phyloP scores from a whole-genome alignment of 2,888 invertebrate genomes.

The Halictus ligatus region DNA sequence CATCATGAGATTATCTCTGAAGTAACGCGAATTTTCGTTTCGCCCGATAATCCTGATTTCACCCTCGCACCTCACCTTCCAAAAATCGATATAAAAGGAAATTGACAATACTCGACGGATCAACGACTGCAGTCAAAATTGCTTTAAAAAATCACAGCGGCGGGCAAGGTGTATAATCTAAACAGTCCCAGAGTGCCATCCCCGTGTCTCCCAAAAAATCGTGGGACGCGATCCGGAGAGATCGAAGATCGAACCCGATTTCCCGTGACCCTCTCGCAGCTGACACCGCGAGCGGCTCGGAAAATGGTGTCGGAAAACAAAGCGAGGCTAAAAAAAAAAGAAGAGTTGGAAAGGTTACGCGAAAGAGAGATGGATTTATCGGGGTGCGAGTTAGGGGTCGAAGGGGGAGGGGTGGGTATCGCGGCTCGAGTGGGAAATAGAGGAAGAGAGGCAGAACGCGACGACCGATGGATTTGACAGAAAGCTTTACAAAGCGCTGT shows the following conservation, averaged over 20 bases:
- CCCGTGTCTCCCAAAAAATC: neutral
- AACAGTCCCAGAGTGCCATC: neutral
- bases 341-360: constrained; percentile 22
- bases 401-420: constrained; percentile 23
- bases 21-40: too few relatives aligned
- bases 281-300: constrained; percentile 40
- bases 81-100: neutral
- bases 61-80: neutral
- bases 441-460: constrained; percentile 66
- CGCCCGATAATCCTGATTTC: neutral
- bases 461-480: constrained; percentile 81
- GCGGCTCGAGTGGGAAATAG: constrained; percentile 47
- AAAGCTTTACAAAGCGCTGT: constrained; percentile 79
- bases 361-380: constrained; percentile 56
- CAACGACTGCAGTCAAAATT: neutral
- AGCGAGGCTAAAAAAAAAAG: neutral
- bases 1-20: too few relatives aligned
- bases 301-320: constrained; percentile 28
- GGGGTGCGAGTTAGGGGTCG: constrained; percentile 6
- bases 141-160: neutral
- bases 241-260: constrained; percentile 59
- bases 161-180: neutral
- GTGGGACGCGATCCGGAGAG: neutral
- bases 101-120: neutral
- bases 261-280: constrained; percentile 61